Percentiles rank a stretch among this genome's conserved stretches.
Conservation (phyloP, 2,797 vertebrate genomes). For the Coranthus polyacanthus region DNA sequence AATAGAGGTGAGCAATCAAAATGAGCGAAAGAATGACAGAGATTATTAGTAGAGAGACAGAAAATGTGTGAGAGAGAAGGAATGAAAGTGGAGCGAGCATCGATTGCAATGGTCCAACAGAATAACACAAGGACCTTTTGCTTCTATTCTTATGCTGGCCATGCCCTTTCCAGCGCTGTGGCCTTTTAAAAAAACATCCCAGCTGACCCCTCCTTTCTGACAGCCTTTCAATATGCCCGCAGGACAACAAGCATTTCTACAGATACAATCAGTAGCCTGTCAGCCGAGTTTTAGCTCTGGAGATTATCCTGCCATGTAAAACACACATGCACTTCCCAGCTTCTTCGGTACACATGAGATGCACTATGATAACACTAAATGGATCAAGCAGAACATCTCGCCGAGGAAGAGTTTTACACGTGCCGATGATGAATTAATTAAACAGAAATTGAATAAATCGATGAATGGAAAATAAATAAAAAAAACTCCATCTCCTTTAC, state of each 20-base stretch:
- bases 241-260: slow-evolving; percentile 72
- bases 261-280: slow-evolving; percentile 69
- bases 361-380: slow-evolving; percentile 27
- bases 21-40: slow-evolving; percentile 26
- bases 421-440: slow-evolving; percentile 24
- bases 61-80: slow-evolving; percentile 43
- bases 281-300: slow-evolving; percentile 52
- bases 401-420: slow-evolving; percentile 1
- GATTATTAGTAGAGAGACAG: slow-evolving; percentile 43
- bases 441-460: background rate
- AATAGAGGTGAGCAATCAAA: slow-evolving; percentile 38
- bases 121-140: slow-evolving; percentile 70
- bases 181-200: slow-evolving; percentile 66
- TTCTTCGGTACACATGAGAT: slow-evolving; percentile 44
- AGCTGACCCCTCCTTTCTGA: slow-evolving; percentile 67
- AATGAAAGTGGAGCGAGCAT: slow-evolving; percentile 51
- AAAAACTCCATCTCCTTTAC: slow-evolving; percentile 74
- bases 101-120: slow-evolving; percentile 50
- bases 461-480: slow-evolving; percentile 1
- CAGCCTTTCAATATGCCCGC: slow-evolving; percentile 71
- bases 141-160: slow-evolving; percentile 62
- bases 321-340: slow-evolving; percentile 42
- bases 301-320: slow-evolving; percentile 65
- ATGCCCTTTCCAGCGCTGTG: slow-evolving; percentile 70
- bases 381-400: background rate